phyloP scores from a whole-genome alignment of 2,888 invertebrate genomes.

The Aquatica leii region DNA sequence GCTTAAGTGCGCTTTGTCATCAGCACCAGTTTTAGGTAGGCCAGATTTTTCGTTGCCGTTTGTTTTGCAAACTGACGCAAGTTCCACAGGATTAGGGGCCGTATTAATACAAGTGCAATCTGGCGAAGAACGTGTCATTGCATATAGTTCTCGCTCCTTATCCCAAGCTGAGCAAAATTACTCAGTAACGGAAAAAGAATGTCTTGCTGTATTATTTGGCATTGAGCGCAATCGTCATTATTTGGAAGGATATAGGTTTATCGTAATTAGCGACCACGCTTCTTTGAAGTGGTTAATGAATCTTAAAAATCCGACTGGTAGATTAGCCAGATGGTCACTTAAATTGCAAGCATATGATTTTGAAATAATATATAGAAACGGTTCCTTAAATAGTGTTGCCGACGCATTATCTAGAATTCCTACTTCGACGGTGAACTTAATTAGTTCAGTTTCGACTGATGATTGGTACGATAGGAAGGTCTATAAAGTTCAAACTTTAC shows the following conservation, averaged over 20 bases:
- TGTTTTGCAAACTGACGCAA: neutral
- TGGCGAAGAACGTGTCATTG: conserved; percentile 9
- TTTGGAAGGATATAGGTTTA: conserved; percentile 51
- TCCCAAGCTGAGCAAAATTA: conserved; percentile 11
- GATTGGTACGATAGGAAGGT: too few species aligned
- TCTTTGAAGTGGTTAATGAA: conserved; percentile 58
- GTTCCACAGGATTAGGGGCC: neutral
- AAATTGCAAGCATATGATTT: conserved; percentile 53
- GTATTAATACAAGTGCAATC: conserved; percentile 2
- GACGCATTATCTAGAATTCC: conserved; percentile 51
- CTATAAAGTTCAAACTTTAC: conserved; percentile 22
- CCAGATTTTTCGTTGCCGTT: neutral
- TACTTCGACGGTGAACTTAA: conserved; percentile 37
- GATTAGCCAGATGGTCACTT: conserved; percentile 58
- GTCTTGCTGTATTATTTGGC: conserved; percentile 38
- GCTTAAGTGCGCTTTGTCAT: neutral
- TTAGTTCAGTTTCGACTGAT: too few species aligned
- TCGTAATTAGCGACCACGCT: conserved; percentile 57
- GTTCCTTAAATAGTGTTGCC: conserved; percentile 52
- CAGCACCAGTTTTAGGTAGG: neutral
- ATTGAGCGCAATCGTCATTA: conserved; percentile 53
- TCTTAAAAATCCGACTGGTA: conserved; percentile 53
- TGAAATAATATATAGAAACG: conserved; percentile 51
- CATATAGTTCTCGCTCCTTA: conserved; percentile 8
- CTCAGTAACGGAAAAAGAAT: conserved; percentile 39